Base-by-base conservation (phyloP, 1,140 invertebrate genomes). In the Caenorhabditis latens region DNA sequence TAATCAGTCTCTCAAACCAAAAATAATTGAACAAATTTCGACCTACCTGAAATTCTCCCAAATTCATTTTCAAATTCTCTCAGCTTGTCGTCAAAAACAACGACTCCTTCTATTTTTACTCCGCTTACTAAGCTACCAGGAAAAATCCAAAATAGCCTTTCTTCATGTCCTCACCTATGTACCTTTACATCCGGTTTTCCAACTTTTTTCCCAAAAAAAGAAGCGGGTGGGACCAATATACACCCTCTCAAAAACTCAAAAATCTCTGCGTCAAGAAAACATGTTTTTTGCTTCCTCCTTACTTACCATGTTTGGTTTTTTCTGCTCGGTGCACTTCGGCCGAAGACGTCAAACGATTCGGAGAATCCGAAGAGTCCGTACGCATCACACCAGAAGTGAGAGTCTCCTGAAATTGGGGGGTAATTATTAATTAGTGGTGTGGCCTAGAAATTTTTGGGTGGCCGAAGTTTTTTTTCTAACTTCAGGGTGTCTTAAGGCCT, bases 361-460 rank as follows among this genome's bases (percentile, higher is more conserved):
- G 55, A 83, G 50, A 87, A 89, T 24, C 86, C 84, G 75, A 87
- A 79, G 5, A 89, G 84, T 11, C 88, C 88, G 57, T 89, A 89
- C 19, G 88, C 88, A 24, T 89, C 88, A 61, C 88, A 89, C 88
- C 88, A 89, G 48, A 89, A 89, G 46, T 89, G 88, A 21, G 58
- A 42, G 40, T 89, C 88, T 48, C 84, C 88, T 89, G 55, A 4
- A 84, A 87, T 11, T 55, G 55, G 0, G n/a, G 0, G 24, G 4
- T 84, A 48, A 19, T 14, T 3, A 14, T 42, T 8, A 53, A 8
- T 40, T 83, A 16, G 24, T 19, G 21, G 3, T 50, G n/a, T 32
- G 32, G 32, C 32, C 32, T 43, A 14, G 42, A 53, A 48, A 85
- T 50, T 50, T 50, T 16, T 50, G 50, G 50, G 14, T 50, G 8